Evolutionary conservation across 1,140 invertebrate species (phyloP).

Genomic region (Trachelipus rathkii): DNA sequence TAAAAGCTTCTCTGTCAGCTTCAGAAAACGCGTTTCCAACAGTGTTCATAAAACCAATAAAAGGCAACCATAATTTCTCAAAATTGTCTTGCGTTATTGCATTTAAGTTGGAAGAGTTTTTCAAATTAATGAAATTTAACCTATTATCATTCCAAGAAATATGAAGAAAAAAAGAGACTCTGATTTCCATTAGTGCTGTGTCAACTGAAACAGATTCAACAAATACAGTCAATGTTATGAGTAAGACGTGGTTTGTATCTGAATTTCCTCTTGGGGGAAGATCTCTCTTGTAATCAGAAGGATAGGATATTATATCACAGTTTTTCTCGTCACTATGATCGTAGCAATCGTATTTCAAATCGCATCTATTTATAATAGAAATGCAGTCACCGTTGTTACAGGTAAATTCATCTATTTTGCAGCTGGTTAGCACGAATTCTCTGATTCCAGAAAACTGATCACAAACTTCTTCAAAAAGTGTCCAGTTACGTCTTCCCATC

Average conservation of each 20-base stretch:
- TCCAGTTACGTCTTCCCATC: constrained; percentile 18
- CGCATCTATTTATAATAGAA: constrained; percentile 29
- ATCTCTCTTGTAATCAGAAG: constrained; percentile 33
- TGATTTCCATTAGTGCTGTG: constrained; percentile 40
- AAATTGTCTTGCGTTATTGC: constrained; percentile 36
- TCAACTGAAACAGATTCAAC: constrained; percentile 40
- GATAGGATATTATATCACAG: constrained; percentile 37
- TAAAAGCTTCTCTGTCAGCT: constrained; percentile 39
- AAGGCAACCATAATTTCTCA: constrained; percentile 35
- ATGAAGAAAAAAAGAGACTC: constrained; percentile 35
- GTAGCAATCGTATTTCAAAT: constrained; percentile 40
- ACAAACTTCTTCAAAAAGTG: constrained; percentile 25
- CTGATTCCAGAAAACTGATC: background rate
- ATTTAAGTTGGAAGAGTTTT: background rate
- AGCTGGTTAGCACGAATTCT: constrained; percentile 30
- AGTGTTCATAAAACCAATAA: constrained; percentile 43
- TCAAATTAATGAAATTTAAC: constrained; percentile 39
- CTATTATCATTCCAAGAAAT: constrained; percentile 40
- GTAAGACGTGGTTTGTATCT: constrained; percentile 14
- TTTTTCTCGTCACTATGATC: constrained; percentile 37
- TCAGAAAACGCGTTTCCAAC: constrained; percentile 40
- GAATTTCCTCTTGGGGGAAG: constrained; percentile 27
- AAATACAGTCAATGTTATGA: constrained; percentile 29
- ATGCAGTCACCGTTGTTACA: constrained; percentile 35
- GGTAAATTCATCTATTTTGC: constrained; percentile 26